Percentiles rank a stretch among this genome's conserved stretches.
Evolutionary conservation across 2,113 vertebrate genomes (phyloP).

Genomic region (Rafetus swinhoei): DNA sequence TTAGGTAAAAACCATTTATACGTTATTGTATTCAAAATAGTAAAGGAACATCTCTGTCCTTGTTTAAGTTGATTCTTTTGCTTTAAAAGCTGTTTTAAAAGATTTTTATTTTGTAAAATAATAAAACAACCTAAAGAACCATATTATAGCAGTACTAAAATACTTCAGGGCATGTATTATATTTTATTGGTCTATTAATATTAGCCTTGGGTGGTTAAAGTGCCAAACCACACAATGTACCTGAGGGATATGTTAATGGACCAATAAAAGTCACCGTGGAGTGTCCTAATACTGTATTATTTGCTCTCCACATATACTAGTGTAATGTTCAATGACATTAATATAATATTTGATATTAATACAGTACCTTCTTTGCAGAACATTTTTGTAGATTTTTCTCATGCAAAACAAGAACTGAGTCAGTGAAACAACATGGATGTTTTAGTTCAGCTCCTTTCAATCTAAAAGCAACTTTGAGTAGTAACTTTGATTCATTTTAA

Average conservation of each 20-base stretch:
- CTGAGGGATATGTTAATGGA: slow-evolving; percentile 13
- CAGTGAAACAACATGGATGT: slow-evolving; percentile 25
- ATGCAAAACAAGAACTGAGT: slow-evolving; percentile 1
- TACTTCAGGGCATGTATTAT: not conserved
- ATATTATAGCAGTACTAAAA: not conserved
- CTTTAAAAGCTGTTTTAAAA: not conserved
- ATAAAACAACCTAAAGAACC: not conserved
- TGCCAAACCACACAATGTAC: not conserved
- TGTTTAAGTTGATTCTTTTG: not conserved
- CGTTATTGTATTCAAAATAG: not conserved
- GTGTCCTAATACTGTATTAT: slow-evolving; percentile 1
- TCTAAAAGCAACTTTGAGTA: slow-evolving; percentile 30
- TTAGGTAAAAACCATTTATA: not conserved
- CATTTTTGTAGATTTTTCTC: slow-evolving; percentile 12
- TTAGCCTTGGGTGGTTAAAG: not conserved
- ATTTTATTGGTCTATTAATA: slow-evolving; percentile 13
- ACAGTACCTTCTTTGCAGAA: not conserved
- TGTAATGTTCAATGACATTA: not conserved
- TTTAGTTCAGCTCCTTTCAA: slow-evolving; percentile 9
- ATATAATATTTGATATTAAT: slow-evolving; percentile 47
- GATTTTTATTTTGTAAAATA: not conserved
- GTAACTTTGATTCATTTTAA: slow-evolving; percentile 41
- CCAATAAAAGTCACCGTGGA: not conserved
- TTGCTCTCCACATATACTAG: not conserved
- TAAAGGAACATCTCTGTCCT: not conserved